Evolutionary conservation across 2,888 invertebrate genomes (phyloP).

Genomic region (Barypeithes pellucidus): DNA sequence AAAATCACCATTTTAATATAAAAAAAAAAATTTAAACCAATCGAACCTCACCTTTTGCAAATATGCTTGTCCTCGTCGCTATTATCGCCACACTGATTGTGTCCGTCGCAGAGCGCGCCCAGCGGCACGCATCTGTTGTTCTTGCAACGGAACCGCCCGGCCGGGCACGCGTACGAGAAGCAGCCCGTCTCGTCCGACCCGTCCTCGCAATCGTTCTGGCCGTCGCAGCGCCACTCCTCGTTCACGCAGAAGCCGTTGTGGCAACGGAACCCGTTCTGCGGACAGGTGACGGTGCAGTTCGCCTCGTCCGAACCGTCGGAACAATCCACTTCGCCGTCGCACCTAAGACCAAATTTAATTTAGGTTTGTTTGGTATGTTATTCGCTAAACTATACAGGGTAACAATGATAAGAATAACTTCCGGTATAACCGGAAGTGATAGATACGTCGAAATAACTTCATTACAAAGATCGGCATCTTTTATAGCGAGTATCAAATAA

Average conservation of each 20-base stretch:
- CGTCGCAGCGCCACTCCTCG: slow-evolving; percentile 78
- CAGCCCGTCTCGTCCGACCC: slow-evolving; percentile 75
- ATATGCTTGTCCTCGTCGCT: slow-evolving; percentile 77
- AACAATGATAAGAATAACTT: too few relatives aligned
- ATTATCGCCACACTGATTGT: slow-evolving; percentile 82
- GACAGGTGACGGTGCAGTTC: slow-evolving; percentile 77
- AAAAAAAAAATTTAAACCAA: not conserved
- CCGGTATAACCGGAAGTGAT: too few relatives aligned
- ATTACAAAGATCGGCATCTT: too few relatives aligned
- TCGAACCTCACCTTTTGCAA: slow-evolving; percentile 56
- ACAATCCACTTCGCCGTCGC: slow-evolving; percentile 85
- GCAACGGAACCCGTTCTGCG: slow-evolving; percentile 69
- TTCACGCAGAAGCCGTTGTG: slow-evolving; percentile 69
- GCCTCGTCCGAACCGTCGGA: slow-evolving; percentile 87
- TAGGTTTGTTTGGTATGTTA: too few relatives aligned
- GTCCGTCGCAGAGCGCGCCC: slow-evolving; percentile 79
- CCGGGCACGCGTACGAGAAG: slow-evolving; percentile 70
- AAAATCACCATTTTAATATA: not conserved
- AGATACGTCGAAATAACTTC: too few relatives aligned
- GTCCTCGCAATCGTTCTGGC: slow-evolving; percentile 77
- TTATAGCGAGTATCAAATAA: too few relatives aligned
- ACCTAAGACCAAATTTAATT: slow-evolving; percentile 65
- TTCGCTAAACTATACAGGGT: too few relatives aligned
- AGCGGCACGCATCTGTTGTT: slow-evolving; percentile 68
- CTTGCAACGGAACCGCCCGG: slow-evolving; percentile 67